These are phyloP conservation scores for Ommatoiulus sabulosus DNA, from an alignment of 2,888 invertebrate genomes.

Conservation along the genomic window DNA sequence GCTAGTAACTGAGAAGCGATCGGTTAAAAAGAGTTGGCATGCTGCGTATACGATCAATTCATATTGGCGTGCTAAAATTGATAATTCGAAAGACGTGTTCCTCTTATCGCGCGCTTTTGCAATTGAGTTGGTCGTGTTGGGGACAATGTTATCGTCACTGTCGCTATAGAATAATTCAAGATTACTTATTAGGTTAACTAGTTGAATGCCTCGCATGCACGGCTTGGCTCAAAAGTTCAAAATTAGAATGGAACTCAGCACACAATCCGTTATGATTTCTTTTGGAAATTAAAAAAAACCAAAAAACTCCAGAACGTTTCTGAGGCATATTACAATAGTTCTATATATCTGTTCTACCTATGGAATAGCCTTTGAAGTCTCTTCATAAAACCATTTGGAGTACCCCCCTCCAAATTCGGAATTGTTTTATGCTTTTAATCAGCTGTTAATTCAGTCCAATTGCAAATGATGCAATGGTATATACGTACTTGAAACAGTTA, in stretches of 20 bases:
- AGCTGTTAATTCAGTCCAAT: no score
- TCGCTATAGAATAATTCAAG: neutral
- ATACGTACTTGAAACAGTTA: no score
- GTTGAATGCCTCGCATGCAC: neutral
- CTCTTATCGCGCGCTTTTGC: neutral
- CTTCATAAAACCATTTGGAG: no score
- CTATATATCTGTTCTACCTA: neutral
- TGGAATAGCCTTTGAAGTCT: no score
- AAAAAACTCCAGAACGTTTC: no score
- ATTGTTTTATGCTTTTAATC: no score
- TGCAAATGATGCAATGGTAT: no score
- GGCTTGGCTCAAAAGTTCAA: neutral
- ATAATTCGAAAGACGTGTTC: neutral
- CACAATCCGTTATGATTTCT: no score
- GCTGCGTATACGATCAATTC: neutral
- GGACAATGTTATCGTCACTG: neutral
- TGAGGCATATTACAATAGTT: no score
- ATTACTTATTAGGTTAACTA: conserved; percentile 27
- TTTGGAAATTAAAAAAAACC: no score
- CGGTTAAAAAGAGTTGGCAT: neutral
- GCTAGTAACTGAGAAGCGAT: neutral
- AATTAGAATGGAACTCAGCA: no score
- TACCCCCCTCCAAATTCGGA: no score
- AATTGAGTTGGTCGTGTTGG: conserved; percentile 11
- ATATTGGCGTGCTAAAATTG: neutral